A percentile compares a stretch with the other conserved stretches of the same genome.
Evolutionary conservation across 2,888 invertebrate species (phyloP).

Genomic region (Hirtodrosophila duncani): DNA sequence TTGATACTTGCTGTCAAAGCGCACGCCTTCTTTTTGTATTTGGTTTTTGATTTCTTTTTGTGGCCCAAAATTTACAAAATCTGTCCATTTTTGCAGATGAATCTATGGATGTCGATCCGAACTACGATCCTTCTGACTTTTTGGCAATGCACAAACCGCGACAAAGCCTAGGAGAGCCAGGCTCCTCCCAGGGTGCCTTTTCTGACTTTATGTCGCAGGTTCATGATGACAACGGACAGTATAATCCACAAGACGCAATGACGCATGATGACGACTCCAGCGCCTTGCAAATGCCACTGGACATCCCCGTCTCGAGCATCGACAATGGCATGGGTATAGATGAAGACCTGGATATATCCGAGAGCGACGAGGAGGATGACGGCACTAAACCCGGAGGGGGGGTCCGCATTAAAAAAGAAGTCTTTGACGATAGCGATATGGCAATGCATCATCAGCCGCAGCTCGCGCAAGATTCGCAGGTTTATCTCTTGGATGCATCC

Average conservation of each 20-base stretch:
- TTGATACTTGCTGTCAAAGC: no score
- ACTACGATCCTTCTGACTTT: constrained; percentile 92
- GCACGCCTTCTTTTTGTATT: constrained; percentile 13
- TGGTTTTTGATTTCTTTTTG: not conserved
- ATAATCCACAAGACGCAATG: constrained; percentile 33
- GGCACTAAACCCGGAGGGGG: no score
- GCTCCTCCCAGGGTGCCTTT: constrained; percentile 38
- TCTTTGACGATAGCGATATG: constrained; percentile 44
- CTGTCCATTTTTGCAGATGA: constrained; percentile 79
- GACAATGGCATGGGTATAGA: constrained; percentile 83
- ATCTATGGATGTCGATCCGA: constrained; percentile 87
- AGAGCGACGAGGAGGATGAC: constrained; percentile 83
- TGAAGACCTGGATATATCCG: constrained; percentile 87
- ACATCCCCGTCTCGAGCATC: constrained; percentile 74
- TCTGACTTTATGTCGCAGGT: constrained; percentile 55
- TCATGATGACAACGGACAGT: constrained; percentile 58
- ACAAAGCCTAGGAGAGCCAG: constrained; percentile 36
- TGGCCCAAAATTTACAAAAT: not conserved
- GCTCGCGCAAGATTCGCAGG: constrained; percentile 32
- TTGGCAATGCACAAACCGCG: constrained; percentile 80
- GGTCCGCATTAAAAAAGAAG: constrained; percentile 58
- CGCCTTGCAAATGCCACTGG: constrained; percentile 51
- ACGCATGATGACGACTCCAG: constrained; percentile 24
- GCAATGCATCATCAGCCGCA: constrained; percentile 17
- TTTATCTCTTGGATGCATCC: constrained; percentile 43